These are phyloP conservation scores for Mythimna loreyi DNA, from an alignment of 2,888 invertebrate genomes.

Conservation along the genomic window DNA sequence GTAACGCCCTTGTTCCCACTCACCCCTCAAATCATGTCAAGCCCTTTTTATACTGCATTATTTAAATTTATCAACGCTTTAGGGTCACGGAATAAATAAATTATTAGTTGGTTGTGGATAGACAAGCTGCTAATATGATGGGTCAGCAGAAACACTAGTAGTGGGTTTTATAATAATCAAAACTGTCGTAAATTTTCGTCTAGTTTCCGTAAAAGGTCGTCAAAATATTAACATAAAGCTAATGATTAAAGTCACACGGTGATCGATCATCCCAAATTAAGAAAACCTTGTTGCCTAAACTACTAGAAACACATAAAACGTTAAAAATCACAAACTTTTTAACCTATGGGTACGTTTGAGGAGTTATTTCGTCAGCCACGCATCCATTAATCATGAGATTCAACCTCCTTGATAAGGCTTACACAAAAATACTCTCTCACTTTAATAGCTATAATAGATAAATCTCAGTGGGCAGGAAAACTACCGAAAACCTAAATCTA, in stretches of 20 bases:
- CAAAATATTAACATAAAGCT: conserved; percentile 28
- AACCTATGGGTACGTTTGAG: neutral
- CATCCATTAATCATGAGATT: conserved; percentile 48
- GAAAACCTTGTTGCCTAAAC: neutral
- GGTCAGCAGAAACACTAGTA: neutral
- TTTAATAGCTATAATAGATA: conserved; percentile 49
- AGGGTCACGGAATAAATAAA: conserved; percentile 62
- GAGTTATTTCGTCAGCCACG: conserved; percentile 8
- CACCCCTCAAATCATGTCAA: conserved; percentile 72
- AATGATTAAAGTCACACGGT: conserved; percentile 10
- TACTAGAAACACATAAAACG: conserved; percentile 13
- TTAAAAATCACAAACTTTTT: conserved; percentile 9
- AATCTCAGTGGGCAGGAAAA: conserved; percentile 51
- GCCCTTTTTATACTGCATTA: conserved; percentile 80
- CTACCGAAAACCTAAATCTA: conserved; percentile 68
- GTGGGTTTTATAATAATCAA: conserved; percentile 8
- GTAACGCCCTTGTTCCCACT: conserved; percentile 73
- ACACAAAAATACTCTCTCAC: conserved; percentile 39
- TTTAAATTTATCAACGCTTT: conserved; percentile 78
- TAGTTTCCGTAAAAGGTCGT: conserved; percentile 5
- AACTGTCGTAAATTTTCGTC: neutral
- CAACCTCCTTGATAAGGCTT: conserved; percentile 42
- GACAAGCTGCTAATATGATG: conserved; percentile 20
- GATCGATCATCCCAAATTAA: conserved; percentile 38
- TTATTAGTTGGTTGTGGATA: conserved; percentile 47